A percentile compares a stretch with the other conserved stretches of the same genome.
Conservation (phyloP, 37 sponge, comb jelly and placozoan genomes). For the Petrosia ficiformis region DNA sequence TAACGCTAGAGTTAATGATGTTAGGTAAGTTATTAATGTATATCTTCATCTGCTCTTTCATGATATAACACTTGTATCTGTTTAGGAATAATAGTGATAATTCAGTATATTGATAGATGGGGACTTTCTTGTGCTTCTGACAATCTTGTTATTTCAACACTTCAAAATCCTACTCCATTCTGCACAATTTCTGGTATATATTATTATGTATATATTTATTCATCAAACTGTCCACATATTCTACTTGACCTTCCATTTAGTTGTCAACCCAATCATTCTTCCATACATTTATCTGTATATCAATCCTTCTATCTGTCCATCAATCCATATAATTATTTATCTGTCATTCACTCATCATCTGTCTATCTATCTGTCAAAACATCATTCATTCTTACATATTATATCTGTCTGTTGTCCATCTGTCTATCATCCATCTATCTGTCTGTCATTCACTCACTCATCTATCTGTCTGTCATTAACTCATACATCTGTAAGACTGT, state of each 20-base stretch:
- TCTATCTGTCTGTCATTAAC: no score
- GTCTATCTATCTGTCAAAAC: no score
- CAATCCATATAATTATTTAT: no score
- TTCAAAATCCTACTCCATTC: slow-evolving; percentile 29
- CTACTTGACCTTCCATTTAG: no score
- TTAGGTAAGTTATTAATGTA: slow-evolving; percentile 11
- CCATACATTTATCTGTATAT: not conserved
- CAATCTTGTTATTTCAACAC: not conserved
- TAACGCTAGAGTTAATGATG: slow-evolving; percentile 18
- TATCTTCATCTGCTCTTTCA: not conserved
- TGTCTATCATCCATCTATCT: no score
- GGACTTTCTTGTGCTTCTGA: slow-evolving; percentile 24
- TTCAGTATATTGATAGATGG: slow-evolving; percentile 9
- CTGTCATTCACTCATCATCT: no score
- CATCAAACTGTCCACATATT: no score
- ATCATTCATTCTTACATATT: not conserved
- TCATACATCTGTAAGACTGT: no score
- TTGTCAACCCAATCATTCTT: not conserved
- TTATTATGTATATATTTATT: no score
- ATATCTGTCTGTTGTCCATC: no score
- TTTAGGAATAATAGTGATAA: slow-evolving; percentile 18
- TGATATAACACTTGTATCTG: no score
- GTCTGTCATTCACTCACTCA: no score
- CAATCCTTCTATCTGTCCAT: not conserved
- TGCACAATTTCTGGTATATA: slow-evolving; percentile 14